A percentile compares a stretch with the other conserved stretches of the same genome.
These are phyloP conservation scores for Ascidia mentula DNA, from an alignment of 23 tunicate species.

Conservation along the genomic window DNA sequence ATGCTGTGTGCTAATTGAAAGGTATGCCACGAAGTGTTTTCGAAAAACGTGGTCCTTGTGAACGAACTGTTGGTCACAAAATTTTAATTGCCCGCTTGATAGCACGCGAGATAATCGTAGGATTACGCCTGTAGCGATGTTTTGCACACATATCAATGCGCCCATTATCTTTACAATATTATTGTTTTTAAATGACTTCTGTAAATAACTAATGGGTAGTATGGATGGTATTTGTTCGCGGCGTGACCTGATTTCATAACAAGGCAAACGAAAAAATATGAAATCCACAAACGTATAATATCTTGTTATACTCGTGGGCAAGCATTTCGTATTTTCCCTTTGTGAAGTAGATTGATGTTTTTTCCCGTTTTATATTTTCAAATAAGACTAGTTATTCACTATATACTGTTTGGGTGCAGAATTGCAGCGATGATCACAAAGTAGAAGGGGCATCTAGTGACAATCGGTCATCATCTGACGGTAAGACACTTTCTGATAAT, in stretches of 20 bases:
- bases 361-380: too few relatives aligned
- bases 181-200: too few relatives aligned
- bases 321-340: too few relatives aligned
- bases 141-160: background rate
- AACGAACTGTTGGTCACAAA: background rate
- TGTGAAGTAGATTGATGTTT: too few relatives aligned
- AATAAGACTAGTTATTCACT: too few relatives aligned
- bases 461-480: background rate
- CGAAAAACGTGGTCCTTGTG: background rate
- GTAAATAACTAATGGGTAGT: too few relatives aligned
- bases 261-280: too few relatives aligned
- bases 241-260: too few relatives aligned
- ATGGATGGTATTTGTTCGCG: too few relatives aligned
- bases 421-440: background rate
- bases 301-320: too few relatives aligned
- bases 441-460: background rate
- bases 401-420: background rate
- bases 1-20: background rate
- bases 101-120: background rate
- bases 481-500: background rate
- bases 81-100: slow-evolving; percentile 6
- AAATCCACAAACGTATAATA: too few relatives aligned
- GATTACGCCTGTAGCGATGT: slow-evolving; percentile 6
- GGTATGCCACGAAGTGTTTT: background rate
- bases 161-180: background rate